Evolutionary conservation across 2,797 vertebrate species (phyloP), one percentile per base, ranked within the genome.

Genomic region (Australoheros facetus): DNA sequence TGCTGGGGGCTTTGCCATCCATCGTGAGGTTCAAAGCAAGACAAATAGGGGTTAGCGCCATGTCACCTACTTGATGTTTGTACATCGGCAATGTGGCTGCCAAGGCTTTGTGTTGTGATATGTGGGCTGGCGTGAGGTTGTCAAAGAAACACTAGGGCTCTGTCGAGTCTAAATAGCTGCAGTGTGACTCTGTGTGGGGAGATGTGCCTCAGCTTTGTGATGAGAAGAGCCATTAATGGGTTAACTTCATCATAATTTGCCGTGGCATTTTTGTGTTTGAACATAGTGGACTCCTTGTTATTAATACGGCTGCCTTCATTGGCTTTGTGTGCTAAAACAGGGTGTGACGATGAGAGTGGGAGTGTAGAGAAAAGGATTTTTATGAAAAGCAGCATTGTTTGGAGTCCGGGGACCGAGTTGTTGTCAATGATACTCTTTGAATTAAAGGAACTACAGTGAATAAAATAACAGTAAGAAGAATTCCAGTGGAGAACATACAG

Each of bases 291-390:
- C 73, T 59, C 77, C 82, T 92, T 93, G 92, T 92, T 88, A 77
- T 66, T 60, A 28, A 66, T 55, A 66, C 86, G 83, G 87, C 86
- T 80, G 85, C 89, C 74, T 83, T 82, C 79, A 54, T 6, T 60
- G 79, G 85, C 88, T 93, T 88, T 90, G 91, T 91, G 86, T 73
- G 78, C 78, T 73, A 59, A 83, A 82, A 71, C 55, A 37, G 87
- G 92, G 92, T 74, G 92, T 89, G 92, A 82, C 88, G 56, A 72
- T 2, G 73, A 77, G 85, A 34, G 93, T 91, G 72, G 92, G 92
- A 88, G 89, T 88, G 69, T 9, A 55, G 66, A 84, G 77, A 87
- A 83, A 66, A 73, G 45, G 73, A 51, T 37, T 84, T 84, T 79
- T 12, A 77, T 90, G 85, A 92, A 88, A 80, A 72, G 87, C 77